Percentiles rank a stretch among this genome's conserved stretches.
phyloP scores from a whole-genome alignment of 2,113 vertebrate species.

The Elaphurus davidianus region DNA sequence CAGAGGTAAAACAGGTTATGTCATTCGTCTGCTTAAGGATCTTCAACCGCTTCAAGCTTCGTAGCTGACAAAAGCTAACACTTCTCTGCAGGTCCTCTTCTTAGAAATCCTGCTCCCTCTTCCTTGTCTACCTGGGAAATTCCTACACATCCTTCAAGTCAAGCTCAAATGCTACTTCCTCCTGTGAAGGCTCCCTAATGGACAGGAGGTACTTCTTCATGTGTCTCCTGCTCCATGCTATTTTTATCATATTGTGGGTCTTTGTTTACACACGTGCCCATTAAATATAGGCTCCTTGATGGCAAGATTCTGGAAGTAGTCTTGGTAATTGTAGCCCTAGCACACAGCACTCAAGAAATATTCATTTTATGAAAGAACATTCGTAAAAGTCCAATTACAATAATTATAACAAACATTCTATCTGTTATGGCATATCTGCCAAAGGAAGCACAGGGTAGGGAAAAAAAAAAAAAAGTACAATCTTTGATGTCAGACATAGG shows the following conservation, averaged over 20 bases:
- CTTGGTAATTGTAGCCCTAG: background rate
- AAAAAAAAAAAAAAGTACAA: background rate
- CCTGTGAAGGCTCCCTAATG: background rate
- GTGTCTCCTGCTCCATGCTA: background rate
- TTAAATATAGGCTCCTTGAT: background rate
- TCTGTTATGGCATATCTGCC: background rate
- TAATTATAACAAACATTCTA: background rate
- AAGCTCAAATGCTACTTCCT: background rate
- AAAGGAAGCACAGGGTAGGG: background rate
- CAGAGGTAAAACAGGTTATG: background rate
- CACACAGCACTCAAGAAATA: background rate
- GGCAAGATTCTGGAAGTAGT: conserved; percentile 5
- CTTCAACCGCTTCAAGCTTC: background rate
- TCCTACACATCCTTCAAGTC: background rate
- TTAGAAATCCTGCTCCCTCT: background rate
- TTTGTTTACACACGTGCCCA: background rate
- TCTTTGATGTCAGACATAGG: background rate
- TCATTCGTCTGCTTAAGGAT: background rate
- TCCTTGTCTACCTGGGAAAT: background rate
- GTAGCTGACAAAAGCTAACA: background rate
- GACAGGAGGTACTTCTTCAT: background rate
- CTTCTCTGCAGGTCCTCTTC: background rate
- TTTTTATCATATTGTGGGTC: background rate
- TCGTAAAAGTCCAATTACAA: background rate
- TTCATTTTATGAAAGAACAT: background rate